These are phyloP conservation scores for Choristoneura rosaceana DNA, from an alignment of 2,888 invertebrate species.

Conservation along the genomic window DNA sequence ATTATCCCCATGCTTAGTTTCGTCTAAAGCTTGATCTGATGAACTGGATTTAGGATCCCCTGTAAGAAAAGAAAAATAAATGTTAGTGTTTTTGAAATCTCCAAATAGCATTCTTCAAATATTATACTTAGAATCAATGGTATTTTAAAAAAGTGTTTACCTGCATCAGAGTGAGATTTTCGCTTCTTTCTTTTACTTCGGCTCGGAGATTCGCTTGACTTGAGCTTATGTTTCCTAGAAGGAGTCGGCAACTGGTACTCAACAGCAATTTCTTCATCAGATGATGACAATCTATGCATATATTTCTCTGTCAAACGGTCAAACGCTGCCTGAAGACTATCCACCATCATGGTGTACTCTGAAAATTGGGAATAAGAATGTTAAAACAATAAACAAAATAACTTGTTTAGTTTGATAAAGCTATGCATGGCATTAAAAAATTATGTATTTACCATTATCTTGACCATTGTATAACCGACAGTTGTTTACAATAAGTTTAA, in stretches of 20 bases:
- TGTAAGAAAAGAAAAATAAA: conserved; percentile 48
- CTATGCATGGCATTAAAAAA: not conserved
- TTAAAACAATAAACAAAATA: not conserved
- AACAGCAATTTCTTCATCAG: conserved; percentile 91
- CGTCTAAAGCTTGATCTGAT: conserved; percentile 58
- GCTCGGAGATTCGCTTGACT: conserved; percentile 69
- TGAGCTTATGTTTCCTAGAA: conserved; percentile 76
- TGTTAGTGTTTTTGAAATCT: not conserved
- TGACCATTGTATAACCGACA: conserved; percentile 96
- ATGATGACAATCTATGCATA: conserved; percentile 91
- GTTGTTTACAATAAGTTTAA: conserved; percentile 96
- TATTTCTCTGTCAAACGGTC: conserved; percentile 93
- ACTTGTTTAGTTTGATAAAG: not conserved
- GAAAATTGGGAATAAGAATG: conserved; percentile 48
- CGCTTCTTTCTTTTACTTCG: conserved; percentile 74
- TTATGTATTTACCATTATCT: conserved; percentile 91
- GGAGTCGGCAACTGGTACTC: conserved; percentile 86
- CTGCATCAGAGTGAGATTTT: conserved; percentile 70
- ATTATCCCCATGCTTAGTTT: conserved; percentile 46
- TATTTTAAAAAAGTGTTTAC: conserved; percentile 46
- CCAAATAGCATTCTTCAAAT: not conserved
- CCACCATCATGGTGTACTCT: conserved; percentile 96
- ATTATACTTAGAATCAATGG: not conserved
- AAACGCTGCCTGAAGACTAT: conserved; percentile 92
- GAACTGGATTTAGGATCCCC: conserved; percentile 70